Base-by-base conservation (phyloP, 2,113 vertebrate species). In the Semnornis frantzii region DNA sequence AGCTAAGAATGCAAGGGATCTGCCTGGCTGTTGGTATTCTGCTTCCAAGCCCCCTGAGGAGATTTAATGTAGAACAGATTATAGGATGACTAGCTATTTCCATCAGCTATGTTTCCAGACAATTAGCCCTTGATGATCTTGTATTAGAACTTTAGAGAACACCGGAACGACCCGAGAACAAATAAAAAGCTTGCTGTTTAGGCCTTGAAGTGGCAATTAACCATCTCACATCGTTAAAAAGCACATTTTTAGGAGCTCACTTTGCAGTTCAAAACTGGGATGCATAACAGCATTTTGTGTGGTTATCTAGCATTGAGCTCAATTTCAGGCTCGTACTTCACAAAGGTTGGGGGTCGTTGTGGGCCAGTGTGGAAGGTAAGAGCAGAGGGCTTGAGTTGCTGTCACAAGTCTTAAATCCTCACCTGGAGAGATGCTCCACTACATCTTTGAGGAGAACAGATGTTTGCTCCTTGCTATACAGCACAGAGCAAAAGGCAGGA, bases 1-100 rank as follows among this genome's bases (percentile, higher is more conserved):
- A 69, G 87, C 76, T 90, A 46, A 77, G 87, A 92, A 78, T 75
- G 79, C 1, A 4, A 58, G 46, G 62, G 83, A 39, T 86, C 82
- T 84, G 14, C 82, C 82, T 65, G 80, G 65, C 77, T 91, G 75
- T 46, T 94, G 66, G 31, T 84, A 27, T 75, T 92, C 50, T 77
- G 85, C 50, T 62, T 84, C 50, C 59, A 70, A 78, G 52, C 60
- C 68, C 93, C 94, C 94, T 57, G 83, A 94, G 91, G 92, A 92
- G 76, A 60, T 89, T 89, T 95, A 85, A 94, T 94, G 94, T 83
- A 63, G 85, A 93, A 89, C 91, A 95, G 95, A 91, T 88, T 90
- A 94, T 44, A 65, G 82, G 30, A 62, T 87, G 62, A 71, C 58
- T 76, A 72, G 92, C 48, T 80, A 48, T 73, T 92, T 88, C 80